Evolutionary conservation across 2,113 vertebrate genomes (phyloP).

Genomic region (Odocoileus virginianus): DNA sequence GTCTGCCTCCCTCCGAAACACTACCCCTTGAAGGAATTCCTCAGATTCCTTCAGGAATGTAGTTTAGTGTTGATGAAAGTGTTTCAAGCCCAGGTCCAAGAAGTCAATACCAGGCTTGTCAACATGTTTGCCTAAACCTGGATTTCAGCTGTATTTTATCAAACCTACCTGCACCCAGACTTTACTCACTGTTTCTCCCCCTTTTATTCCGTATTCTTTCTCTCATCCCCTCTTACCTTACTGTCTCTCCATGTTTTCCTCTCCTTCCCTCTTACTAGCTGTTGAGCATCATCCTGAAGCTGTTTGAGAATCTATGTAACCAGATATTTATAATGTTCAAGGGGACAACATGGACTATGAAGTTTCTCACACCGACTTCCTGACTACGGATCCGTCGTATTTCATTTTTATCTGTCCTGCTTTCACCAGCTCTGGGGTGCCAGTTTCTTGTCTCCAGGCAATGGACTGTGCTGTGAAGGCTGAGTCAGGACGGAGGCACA

Average conservation of each 20-base stretch:
- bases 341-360: not conserved
- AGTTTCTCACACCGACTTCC: not conserved
- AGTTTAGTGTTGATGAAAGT: not conserved
- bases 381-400: not conserved
- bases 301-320: not conserved
- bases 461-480: not conserved
- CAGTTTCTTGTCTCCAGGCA: not conserved
- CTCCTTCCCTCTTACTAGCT: not conserved
- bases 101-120: not conserved
- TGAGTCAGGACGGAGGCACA: not conserved
- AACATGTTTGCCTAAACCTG: not conserved
- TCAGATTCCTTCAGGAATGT: not conserved
- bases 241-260: not conserved
- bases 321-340: not conserved
- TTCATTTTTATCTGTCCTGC: not conserved
- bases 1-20: not conserved
- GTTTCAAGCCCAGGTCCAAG: not conserved
- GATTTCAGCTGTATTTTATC: not conserved
- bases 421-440: not conserved
- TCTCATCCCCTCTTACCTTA: not conserved
- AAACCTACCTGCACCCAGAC: not conserved
- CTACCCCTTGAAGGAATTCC: not conserved
- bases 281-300: not conserved
- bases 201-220: not conserved
- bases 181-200: fast-evolving